These are phyloP conservation scores for Clusia tigrina DNA, from an alignment of 2,888 invertebrate genomes.

Conservation along the genomic window DNA sequence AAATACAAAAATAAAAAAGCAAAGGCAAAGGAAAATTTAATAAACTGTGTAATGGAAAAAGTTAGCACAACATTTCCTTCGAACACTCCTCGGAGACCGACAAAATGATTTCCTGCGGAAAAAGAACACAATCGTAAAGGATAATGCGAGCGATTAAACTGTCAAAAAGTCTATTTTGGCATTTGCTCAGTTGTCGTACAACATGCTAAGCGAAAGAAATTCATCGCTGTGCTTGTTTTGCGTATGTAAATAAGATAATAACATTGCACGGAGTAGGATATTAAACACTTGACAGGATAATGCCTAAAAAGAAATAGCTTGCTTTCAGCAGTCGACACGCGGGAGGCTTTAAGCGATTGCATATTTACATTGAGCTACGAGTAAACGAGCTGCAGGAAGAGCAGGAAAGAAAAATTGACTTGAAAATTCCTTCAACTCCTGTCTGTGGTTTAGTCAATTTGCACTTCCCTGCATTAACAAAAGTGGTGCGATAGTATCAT, in stretches of 20 bases:
- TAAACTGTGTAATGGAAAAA: no score
- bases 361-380: no score
- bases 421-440: no score
- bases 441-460: no score
- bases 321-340: not conserved
- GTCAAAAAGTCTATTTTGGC: slow-evolving; percentile 14
- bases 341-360: no score
- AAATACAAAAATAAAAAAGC: no score
- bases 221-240: not conserved
- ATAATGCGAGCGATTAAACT: not conserved
- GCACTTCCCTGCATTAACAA: no score
- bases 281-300: not conserved
- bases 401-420: no score
- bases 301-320: not conserved
- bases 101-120: slow-evolving; percentile 11
- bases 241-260: not conserved
- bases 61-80: no score
- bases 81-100: not conserved
- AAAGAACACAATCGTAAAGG: not conserved
- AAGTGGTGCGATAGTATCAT: no score
- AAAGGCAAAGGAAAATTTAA: no score
- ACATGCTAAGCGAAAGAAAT: not conserved
- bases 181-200: not conserved
- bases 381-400: no score
- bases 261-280: not conserved